A percentile compares a stretch with the other conserved stretches of the same genome.
Evolutionary conservation across 2,888 invertebrate species (phyloP).

Genomic region (Physocephala rufipes): DNA sequence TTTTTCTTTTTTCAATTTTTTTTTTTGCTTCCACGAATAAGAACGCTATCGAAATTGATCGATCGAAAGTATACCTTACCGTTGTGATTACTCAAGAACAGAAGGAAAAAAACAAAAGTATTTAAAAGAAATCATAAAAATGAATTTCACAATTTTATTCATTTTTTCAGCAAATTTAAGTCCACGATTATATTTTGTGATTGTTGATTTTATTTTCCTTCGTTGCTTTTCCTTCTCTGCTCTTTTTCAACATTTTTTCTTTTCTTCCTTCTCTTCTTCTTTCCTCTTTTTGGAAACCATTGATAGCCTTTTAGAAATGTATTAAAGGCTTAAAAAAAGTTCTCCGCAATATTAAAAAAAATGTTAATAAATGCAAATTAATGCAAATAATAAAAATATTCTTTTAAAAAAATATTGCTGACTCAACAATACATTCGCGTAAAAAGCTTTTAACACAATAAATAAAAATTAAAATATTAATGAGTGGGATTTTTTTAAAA

Average conservation of each 20-base stretch:
- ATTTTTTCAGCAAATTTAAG: neutral
- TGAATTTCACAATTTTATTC: neutral
- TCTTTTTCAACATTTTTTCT: neutral
- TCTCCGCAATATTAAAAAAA: neutral
- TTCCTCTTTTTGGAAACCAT: neutral
- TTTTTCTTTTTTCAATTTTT: too few species aligned
- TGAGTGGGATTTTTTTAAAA: neutral
- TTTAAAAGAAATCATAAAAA: neutral
- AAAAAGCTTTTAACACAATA: neutral
- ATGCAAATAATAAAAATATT: neutral
- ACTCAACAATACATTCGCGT: neutral
- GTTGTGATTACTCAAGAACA: neutral
- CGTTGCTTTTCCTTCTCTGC: neutral
- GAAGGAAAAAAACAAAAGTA: neutral
- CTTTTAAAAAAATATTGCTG: neutral
- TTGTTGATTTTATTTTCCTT: neutral
- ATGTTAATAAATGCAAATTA: neutral
- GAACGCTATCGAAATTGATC: too few species aligned
- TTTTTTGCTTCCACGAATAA: too few species aligned
- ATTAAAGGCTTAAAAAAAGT: neutral
- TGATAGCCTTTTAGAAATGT: neutral
- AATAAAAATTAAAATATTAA: constrained; percentile 2
- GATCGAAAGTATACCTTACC: too few species aligned
- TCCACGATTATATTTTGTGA: neutral
- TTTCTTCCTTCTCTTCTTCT: neutral